Percentiles rank a stretch among this genome's conserved stretches.
Conservation (phyloP, 1,140 invertebrate genomes). For the Penaeus japonicus region DNA sequence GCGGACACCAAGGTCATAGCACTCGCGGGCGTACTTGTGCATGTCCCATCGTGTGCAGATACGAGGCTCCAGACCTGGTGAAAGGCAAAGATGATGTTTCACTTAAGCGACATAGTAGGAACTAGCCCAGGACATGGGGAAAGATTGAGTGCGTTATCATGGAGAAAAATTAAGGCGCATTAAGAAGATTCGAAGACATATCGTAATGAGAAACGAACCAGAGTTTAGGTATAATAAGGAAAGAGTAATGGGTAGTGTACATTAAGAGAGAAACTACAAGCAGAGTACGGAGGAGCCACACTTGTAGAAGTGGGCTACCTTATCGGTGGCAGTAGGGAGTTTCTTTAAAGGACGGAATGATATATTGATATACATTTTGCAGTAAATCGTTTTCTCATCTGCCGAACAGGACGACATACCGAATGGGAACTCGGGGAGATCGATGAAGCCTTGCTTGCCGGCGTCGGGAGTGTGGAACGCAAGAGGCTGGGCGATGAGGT, state of each 20-base stretch:
- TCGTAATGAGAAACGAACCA: no score
- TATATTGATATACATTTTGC: no score
- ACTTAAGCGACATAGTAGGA: background rate
- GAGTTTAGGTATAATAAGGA: no score
- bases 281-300: no score
- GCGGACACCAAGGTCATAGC: slow-evolving; percentile 64
- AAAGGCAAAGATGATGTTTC: background rate
- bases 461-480: slow-evolving; percentile 65
- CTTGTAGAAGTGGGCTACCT: no score
- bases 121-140: background rate
- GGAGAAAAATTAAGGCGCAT: background rate
- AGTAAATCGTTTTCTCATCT: no score
- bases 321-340: no score
- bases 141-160: no score
- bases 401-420: slow-evolving; percentile 58
- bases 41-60: slow-evolving; percentile 66
- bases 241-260: no score
- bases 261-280: no score
- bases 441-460: slow-evolving; percentile 66
- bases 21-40: slow-evolving; percentile 64
- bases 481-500: slow-evolving; percentile 65
- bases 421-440: slow-evolving; percentile 66
- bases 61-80: slow-evolving; percentile 63
- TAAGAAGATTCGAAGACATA: background rate
- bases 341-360: no score